A percentile compares a stretch with the other conserved stretches of the same genome.
phyloP scores from a whole-genome alignment of 1,140 invertebrate genomes.

The Paraescarpia echinospica region DNA sequence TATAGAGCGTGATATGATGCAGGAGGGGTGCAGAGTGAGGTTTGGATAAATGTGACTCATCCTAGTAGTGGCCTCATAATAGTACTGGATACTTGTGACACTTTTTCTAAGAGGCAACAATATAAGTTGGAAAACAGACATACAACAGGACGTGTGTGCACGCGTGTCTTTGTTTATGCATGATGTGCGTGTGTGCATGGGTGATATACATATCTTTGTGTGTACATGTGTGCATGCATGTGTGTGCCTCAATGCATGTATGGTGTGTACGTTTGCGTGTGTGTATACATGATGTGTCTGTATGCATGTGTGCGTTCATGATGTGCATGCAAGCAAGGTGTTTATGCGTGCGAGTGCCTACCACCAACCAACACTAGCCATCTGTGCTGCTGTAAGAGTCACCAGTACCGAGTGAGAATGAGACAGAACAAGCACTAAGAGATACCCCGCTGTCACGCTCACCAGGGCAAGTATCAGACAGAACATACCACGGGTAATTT shows the following conservation, averaged over 20 bases:
- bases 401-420: not conserved
- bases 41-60: not conserved
- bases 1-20: not conserved
- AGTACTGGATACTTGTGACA: too few relatives aligned
- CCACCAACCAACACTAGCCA: too few relatives aligned
- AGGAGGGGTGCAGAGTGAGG: not conserved
- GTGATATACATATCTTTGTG: not conserved
- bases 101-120: too few relatives aligned
- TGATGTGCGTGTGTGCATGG: not conserved
- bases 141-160: not conserved
- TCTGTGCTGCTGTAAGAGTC: too few relatives aligned
- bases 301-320: not conserved
- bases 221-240: not conserved
- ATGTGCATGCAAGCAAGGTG: not conserved
- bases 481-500: constrained; percentile 12
- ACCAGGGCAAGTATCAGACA: not conserved
- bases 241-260: not conserved
- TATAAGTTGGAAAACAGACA: too few relatives aligned
- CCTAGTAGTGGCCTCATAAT: not conserved
- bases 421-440: not conserved
- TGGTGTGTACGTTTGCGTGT: not conserved
- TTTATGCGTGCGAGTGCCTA: too few relatives aligned
- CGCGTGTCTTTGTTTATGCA: not conserved
- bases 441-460: not conserved
- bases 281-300: not conserved